Evolutionary conservation across 2,797 vertebrate species (phyloP).

Genomic region (Hyperoplus immaculatus): DNA sequence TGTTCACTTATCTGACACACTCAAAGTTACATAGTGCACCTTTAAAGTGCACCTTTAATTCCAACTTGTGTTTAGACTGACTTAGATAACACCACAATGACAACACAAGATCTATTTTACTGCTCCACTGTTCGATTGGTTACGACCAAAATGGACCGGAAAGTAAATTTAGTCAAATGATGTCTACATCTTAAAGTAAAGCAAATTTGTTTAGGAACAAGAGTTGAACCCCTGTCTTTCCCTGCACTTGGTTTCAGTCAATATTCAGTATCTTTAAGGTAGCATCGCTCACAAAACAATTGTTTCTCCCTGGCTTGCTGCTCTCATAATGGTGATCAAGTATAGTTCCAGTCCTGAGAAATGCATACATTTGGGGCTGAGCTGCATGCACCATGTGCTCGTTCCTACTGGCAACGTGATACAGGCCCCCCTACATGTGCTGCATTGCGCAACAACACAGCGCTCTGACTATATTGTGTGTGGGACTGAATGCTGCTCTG

Average conservation of each 20-base stretch:
- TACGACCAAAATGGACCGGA: neutral
- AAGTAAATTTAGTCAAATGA: neutral
- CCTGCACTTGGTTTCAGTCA: neutral
- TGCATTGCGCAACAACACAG: conserved; percentile 48
- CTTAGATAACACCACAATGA: neutral
- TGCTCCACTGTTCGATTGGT: no score
- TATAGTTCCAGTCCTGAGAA: conserved; percentile 1
- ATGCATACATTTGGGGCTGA: conserved; percentile 4
- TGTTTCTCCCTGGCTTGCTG: neutral
- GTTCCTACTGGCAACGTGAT: conserved; percentile 37
- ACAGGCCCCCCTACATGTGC: conserved; percentile 36
- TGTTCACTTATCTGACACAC: no score
- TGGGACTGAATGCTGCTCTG: conserved; percentile 39
- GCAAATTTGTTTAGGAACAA: neutral
- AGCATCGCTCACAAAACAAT: neutral
- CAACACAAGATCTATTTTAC: neutral
- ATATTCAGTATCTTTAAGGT: neutral
- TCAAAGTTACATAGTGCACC: no score
- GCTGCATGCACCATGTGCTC: conserved; percentile 34
- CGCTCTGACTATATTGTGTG: neutral
- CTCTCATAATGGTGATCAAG: no score
- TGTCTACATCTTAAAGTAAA: neutral
- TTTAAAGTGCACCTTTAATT: no score
- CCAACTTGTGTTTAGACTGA: no score
- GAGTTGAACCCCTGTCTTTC: neutral